These are phyloP conservation scores for Rhinoraja longicauda DNA, from an alignment of 2,797 vertebrate genomes.

Conservation along the genomic window DNA sequence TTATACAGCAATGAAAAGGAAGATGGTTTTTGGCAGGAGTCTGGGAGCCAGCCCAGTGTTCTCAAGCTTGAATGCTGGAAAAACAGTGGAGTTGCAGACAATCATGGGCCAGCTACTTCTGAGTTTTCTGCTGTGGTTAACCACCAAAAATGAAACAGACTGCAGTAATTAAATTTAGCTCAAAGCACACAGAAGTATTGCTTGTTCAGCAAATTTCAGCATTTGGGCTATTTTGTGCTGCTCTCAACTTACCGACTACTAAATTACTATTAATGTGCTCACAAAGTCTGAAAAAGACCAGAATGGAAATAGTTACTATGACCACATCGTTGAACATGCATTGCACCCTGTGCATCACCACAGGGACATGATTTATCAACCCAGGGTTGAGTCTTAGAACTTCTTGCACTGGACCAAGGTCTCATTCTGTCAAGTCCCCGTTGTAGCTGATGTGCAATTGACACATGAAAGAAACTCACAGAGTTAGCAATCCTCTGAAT, in stretches of 20 bases:
- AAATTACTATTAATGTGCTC: background rate
- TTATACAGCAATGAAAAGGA: constrained; percentile 21
- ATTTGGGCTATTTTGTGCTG: background rate
- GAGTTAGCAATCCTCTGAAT: too few relatives aligned
- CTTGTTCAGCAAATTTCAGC: background rate
- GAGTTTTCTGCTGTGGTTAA: constrained; percentile 25
- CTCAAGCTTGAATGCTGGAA: constrained; percentile 12
- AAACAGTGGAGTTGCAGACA: background rate
- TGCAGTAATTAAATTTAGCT: background rate
- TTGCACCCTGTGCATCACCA: background rate
- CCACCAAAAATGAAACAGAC: constrained; percentile 13
- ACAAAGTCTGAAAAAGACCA: background rate
- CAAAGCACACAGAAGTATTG: background rate
- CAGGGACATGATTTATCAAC: too few relatives aligned
- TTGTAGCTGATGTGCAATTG: too few relatives aligned
- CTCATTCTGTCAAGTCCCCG: too few relatives aligned
- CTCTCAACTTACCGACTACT: background rate
- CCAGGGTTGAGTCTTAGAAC: background rate
- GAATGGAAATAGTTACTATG: background rate
- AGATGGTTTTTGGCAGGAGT: constrained; percentile 27
- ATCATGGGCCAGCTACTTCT: background rate
- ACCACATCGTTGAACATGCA: background rate
- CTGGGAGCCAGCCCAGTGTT: constrained; percentile 15
- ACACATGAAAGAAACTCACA: too few relatives aligned
- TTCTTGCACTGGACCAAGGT: too few relatives aligned